Evolutionary conservation across 2,888 invertebrate species (phyloP), one percentile per base, ranked within the genome.

Genomic region (Parnassius apollo): DNA sequence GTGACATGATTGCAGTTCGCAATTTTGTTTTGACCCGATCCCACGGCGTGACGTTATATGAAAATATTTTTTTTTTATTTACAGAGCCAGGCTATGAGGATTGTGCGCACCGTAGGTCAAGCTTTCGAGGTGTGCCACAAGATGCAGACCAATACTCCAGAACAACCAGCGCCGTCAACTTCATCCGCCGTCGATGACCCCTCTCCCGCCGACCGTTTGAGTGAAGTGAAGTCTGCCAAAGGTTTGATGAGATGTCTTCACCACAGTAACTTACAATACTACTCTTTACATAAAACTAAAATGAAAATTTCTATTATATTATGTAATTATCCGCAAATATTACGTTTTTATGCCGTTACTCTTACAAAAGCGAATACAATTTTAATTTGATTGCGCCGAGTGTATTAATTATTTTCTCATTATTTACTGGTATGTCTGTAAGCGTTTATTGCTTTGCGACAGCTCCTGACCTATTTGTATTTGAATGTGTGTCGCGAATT

Each of bases 91-190:
- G 99, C 99, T 45, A 98, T 99, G 98, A 94, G 97, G 74, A 97
- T 99, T 74, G 99, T 99, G 66, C 95, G 99, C 77, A 99, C 99
- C 9, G 98, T 99, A 72, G 99, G 99, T 55, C 99, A 99, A 92
- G 99, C 99, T 48, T 99, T 99, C 91, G 99, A 99, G 92, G 99
- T 99, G 85, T 99, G 99, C 93, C 99, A 99, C 94, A 98, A 98
- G 92, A 94, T 97, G 90, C 95, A 96, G 78, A 93, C 94, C 77
- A 95, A 94, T 74, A 79, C 88, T 3, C 85, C 90, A 0, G 86
- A 83, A 2, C 81, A 88, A 52, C 84, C 85, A 0, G 86, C 76
- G 0, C 79, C 88, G 0, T 88, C 88, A 22, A 87, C 90, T 0
- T 88, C 89, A 0, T 86, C 89, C 0, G 87, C 83, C 1, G 78